Evolutionary conservation across 2,797 vertebrate genomes (phyloP), one percentile per base, ranked within the genome.

Genomic region (Paguma larvata): DNA sequence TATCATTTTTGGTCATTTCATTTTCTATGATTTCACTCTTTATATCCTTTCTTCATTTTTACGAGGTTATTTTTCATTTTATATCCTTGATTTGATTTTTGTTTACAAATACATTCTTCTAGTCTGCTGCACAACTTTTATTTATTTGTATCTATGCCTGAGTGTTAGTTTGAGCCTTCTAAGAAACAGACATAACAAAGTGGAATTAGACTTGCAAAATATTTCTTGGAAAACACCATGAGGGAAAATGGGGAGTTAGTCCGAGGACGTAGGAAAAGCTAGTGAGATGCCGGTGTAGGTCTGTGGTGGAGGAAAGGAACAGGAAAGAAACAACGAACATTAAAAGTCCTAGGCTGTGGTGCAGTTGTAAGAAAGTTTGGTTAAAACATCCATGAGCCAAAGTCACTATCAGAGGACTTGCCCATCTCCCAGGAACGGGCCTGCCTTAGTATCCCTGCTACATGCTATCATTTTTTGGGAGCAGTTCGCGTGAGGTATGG

Each of bases 361-460:
- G 23, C 38, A 73, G 70, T 73, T 44, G 3, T 73, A 73, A 73
- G 70, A 73, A 44, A 44, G 38, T 44, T 73, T 73, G 25, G 38
- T 73, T 12, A 27, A 73, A 44, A 27, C 16, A 7, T 23, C 34
- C 12, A 25, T 27, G 59, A 46, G 21, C 34, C 48, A 44, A 86
- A 46, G 2, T 18, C 4, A 2, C 15, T 21, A 5, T n/a, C 27
- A 67, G 15, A 56, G 19, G 38, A 48, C 3, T 41, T 27, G 13
- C 7, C 10, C 32, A n/a, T 51, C 11, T 41, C 1, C 34, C 2
- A n/a, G 9, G 4, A 67, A 38, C 3, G 1, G 25, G 16, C 5
- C 6, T 65, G 32, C 5, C 46, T 2, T 30, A n/a, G 25, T 1
- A 11, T 41, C 3, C 5, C 5, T 7, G 10, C 5, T 44, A 3